phyloP scores from a whole-genome alignment of 2,113 vertebrate genomes.

The Callorhinus ursinus region DNA sequence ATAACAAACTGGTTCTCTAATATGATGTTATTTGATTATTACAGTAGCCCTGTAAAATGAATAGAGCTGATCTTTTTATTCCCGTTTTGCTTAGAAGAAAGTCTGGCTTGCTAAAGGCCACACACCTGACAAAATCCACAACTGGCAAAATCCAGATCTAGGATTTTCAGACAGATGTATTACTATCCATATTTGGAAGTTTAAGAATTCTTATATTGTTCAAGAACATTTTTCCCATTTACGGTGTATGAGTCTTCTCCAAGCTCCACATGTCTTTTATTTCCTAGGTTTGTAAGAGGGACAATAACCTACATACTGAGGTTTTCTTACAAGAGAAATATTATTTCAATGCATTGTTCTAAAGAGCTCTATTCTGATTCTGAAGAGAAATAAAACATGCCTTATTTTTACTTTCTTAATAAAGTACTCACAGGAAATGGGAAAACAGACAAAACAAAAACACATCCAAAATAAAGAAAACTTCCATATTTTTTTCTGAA shows the following conservation, averaged over 20 bases:
- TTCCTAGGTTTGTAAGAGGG: neutral
- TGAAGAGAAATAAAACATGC: slow-evolving; percentile 20
- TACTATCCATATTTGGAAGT: neutral
- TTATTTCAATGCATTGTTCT: slow-evolving; percentile 40
- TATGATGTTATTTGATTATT: neutral
- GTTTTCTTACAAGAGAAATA: slow-evolving; percentile 31
- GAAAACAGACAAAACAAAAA: slow-evolving; percentile 28
- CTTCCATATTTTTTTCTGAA: neutral
- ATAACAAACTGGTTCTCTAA: neutral
- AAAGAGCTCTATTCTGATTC: slow-evolving; percentile 1
- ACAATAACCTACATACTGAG: neutral
- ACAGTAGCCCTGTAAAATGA: neutral
- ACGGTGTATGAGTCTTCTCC: neutral
- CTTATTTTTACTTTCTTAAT: slow-evolving; percentile 22
- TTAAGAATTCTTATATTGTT: neutral
- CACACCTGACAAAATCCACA: neutral
- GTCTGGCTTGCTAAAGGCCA: neutral
- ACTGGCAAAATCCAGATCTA: neutral
- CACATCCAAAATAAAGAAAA: slow-evolving; percentile 31
- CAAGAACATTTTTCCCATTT: neutral
- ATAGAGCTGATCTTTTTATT: neutral
- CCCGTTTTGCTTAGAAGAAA: slow-evolving; percentile 11
- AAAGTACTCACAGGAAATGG: slow-evolving; percentile 19
- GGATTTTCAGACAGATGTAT: neutral
- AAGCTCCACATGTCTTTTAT: slow-evolving; percentile 6